These are phyloP conservation scores for Pseudomyrmex sp. DNA, from an alignment of 1,140 invertebrate species.

Conservation along the genomic window DNA sequence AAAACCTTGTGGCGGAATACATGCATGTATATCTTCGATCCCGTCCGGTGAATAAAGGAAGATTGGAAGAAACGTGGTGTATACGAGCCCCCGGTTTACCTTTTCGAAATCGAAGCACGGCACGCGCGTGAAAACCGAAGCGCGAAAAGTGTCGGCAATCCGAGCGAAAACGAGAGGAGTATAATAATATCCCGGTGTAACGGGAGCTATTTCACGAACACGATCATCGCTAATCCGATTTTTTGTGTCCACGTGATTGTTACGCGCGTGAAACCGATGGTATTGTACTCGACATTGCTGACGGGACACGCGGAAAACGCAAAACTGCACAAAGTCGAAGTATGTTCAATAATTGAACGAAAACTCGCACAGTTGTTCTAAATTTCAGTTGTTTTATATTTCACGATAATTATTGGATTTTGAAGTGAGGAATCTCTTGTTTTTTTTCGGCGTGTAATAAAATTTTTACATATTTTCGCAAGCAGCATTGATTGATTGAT, in stretches of 20 bases:
- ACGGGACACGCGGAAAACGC: too few species aligned
- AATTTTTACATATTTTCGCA: too few species aligned
- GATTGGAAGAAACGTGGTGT: conserved; percentile 16
- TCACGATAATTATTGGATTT: conserved; percentile 19
- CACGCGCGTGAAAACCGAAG: conserved; percentile 48
- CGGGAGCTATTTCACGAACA: conserved; percentile 17
- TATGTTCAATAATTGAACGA: conserved; percentile 5
- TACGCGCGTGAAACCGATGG: not conserved
- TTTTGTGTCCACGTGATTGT: not conserved
- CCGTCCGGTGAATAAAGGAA: conserved; percentile 46
- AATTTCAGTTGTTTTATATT: not conserved
- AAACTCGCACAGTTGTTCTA: not conserved
- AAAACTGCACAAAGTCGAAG: not conserved
- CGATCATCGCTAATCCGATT: not conserved
- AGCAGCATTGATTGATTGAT: not conserved
- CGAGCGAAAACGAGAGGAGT: conserved; percentile 32
- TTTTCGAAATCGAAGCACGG: conserved; percentile 44
- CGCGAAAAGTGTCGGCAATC: conserved; percentile 34
- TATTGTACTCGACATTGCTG: not conserved
- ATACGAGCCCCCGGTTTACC: conserved; percentile 24
- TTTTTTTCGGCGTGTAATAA: too few species aligned
- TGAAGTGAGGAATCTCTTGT: not conserved
- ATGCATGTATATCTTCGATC: conserved; percentile 43
- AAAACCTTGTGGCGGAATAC: conserved; percentile 16
- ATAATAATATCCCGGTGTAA: conserved; percentile 33